phyloP scores from a whole-genome alignment of 2,113 vertebrate species.

The Equus quagga region DNA sequence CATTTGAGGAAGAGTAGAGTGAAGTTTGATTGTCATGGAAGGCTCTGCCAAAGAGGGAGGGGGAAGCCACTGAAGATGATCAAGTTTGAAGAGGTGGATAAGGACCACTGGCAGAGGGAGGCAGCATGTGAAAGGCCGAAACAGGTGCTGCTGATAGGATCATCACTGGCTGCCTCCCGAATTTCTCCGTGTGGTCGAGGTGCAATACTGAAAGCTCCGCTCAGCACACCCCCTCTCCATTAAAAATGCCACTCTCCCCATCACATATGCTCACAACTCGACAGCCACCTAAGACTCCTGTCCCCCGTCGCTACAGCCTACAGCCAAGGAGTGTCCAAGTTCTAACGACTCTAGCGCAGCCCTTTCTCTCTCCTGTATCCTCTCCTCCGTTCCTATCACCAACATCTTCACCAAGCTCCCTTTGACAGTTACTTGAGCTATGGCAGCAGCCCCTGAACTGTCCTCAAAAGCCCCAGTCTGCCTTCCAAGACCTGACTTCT shows the following conservation, averaged over 20 bases:
- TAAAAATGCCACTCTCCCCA: not conserved
- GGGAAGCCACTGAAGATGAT: not conserved
- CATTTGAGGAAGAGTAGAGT: not conserved
- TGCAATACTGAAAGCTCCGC: not conserved
- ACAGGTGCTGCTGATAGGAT: not conserved
- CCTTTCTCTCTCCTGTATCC: not conserved
- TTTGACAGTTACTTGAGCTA: not conserved
- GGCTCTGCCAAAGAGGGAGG: not conserved
- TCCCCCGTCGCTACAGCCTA: not conserved
- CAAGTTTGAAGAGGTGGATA: not conserved
- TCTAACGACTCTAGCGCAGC: not conserved
- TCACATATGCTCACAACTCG: not conserved
- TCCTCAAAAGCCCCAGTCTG: not conserved
- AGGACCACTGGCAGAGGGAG: not conserved
- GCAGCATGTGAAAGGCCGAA: not conserved
- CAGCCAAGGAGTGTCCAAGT: not conserved
- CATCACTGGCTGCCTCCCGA: not conserved
- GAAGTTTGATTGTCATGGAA: not conserved
- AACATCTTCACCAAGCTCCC: not conserved
- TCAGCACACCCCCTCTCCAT: not conserved
- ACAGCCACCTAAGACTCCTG: not conserved
- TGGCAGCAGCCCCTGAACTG: not conserved
- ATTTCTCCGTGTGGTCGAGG: not conserved
- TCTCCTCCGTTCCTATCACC: not conserved
- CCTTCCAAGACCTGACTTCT: not conserved